Evolutionary conservation across 2,797 vertebrate species (phyloP).

Genomic region (Coracias cyanogaster): DNA sequence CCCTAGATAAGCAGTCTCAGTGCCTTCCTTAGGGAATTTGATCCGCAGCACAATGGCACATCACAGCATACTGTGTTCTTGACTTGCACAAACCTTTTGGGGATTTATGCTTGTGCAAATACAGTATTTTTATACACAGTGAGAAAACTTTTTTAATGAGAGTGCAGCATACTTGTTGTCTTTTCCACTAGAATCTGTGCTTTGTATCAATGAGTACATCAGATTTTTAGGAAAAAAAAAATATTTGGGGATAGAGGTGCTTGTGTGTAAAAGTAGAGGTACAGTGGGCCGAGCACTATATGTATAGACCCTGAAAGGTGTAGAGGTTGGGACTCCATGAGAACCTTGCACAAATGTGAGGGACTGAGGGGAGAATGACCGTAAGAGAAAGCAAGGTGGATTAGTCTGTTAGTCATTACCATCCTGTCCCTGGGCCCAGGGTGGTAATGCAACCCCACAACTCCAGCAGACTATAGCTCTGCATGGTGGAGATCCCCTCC

Average conservation of each 20-base stretch:
- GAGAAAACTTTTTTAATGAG: neutral
- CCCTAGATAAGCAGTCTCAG: neutral
- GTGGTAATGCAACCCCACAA: neutral
- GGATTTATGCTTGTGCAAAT: neutral
- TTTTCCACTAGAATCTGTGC: neutral
- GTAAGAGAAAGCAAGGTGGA: neutral
- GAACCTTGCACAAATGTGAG: neutral
- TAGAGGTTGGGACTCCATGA: neutral
- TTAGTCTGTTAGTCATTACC: neutral
- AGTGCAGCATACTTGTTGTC: neutral
- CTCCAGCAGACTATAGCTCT: neutral
- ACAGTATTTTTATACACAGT: neutral
- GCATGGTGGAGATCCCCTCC: neutral
- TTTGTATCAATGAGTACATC: neutral
- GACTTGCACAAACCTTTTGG: neutral
- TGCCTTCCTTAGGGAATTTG: neutral
- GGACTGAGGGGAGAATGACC: neutral
- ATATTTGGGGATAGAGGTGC: neutral
- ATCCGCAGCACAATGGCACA: neutral
- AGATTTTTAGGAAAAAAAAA: neutral
- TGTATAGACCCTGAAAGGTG: neutral
- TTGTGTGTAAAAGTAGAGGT: neutral
- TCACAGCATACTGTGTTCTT: neutral
- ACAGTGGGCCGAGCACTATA: neutral
- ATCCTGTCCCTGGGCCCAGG: neutral